These are phyloP conservation scores for Schrankia costaestrigalis DNA, from an alignment of 2,888 invertebrate genomes.

Conservation along the genomic window DNA sequence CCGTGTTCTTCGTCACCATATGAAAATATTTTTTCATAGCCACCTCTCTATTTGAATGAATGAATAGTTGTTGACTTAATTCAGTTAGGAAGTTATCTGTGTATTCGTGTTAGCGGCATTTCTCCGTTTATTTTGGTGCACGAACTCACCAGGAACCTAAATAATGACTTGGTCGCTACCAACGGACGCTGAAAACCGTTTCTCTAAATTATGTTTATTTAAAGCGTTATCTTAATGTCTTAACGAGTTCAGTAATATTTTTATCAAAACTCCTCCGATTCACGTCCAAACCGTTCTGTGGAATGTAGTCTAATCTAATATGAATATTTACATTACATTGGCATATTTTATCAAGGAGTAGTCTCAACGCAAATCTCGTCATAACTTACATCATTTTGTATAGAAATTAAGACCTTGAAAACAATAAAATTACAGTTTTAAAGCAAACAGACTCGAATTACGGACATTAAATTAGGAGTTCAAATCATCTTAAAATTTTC, in stretches of 20 bases:
- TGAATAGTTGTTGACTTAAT: conserved; percentile 14
- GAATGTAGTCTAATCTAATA: neutral
- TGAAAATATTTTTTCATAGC: conserved; percentile 11
- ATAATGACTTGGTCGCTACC: conserved; percentile 14
- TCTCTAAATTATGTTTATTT: conserved; percentile 22
- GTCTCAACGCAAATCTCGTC: conserved; percentile 4
- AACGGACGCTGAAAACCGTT: conserved; percentile 16
- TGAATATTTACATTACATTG: conserved; percentile 1
- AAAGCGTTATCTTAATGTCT: conserved; percentile 12
- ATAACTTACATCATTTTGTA: too few relatives aligned
- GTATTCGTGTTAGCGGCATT: conserved; percentile 17
- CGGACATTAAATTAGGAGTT: too few relatives aligned
- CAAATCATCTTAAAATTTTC: too few relatives aligned
- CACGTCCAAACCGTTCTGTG: conserved; percentile 2
- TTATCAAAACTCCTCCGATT: neutral
- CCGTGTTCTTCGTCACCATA: conserved; percentile 3
- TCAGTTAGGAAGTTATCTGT: conserved; percentile 15
- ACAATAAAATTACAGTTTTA: too few relatives aligned
- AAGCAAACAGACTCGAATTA: too few relatives aligned
- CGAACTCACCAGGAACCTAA: conserved; percentile 14
- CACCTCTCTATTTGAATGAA: conserved; percentile 15
- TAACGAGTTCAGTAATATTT: conserved; percentile 10
- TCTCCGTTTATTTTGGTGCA: conserved; percentile 17
- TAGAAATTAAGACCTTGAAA: too few relatives aligned
- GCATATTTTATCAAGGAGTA: conserved; percentile 3